Evolutionary conservation across 2,113 vertebrate genomes (phyloP).

Genomic region (Tor tambroides): DNA sequence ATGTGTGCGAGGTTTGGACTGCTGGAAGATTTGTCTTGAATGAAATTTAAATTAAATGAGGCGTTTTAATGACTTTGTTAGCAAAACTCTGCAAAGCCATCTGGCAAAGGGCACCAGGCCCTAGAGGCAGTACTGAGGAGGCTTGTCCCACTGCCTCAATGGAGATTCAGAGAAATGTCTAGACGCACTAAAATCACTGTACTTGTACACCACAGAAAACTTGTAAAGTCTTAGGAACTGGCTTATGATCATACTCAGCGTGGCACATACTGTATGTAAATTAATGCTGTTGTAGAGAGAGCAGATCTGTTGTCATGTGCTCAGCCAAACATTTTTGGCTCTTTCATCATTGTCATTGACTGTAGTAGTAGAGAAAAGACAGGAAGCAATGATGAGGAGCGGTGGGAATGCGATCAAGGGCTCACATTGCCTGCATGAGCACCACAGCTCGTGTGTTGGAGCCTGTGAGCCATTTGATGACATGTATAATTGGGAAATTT

Average conservation of each 20-base stretch:
- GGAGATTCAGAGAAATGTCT: conserved; percentile 29
- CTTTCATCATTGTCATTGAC: neutral
- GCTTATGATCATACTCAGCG: neutral
- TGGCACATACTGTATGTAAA: neutral
- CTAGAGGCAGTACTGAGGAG: conserved; percentile 42
- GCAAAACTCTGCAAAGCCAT: conserved; percentile 51
- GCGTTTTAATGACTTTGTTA: conserved; percentile 73
- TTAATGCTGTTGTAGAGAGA: neutral
- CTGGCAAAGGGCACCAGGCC: conserved; percentile 37
- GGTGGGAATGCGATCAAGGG: neutral
- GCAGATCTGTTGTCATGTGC: neutral
- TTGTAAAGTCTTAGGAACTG: conserved; percentile 1
- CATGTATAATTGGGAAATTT: neutral
- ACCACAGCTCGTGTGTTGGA: neutral
- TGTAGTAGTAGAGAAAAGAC: neutral
- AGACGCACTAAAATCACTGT: conserved; percentile 40
- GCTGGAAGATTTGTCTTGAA: conserved; percentile 62
- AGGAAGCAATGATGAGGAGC: neutral
- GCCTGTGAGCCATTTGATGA: neutral
- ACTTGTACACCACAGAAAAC: neutral
- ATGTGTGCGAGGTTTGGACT: conserved; percentile 49
- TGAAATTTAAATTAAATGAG: conserved; percentile 71
- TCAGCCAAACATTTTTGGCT: neutral
- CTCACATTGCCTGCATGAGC: neutral
- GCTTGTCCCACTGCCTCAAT: conserved; percentile 22